Percentiles rank a stretch among this genome's conserved stretches.
Evolutionary conservation across 1,140 invertebrate genomes (phyloP).

Genomic region (Pseudomyrmex gracilis): DNA sequence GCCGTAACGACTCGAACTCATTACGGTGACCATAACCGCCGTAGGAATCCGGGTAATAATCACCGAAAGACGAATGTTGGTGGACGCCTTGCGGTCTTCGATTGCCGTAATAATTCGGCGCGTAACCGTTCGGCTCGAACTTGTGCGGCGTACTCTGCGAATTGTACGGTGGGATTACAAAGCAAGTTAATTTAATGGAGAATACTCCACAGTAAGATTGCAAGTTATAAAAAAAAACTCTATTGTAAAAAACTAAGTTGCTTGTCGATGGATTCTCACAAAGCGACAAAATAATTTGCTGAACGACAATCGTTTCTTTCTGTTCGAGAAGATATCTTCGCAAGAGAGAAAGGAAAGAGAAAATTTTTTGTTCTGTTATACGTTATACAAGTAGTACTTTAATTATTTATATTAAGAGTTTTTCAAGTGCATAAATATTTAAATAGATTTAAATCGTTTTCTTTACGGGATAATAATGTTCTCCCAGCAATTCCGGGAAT

Average conservation of each 20-base stretch:
- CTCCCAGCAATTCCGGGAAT: conserved; percentile 65
- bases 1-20: conserved; percentile 49
- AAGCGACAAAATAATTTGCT: no score
- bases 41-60: conserved; percentile 47
- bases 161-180: background rate
- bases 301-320: no score
- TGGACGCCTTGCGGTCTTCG: conserved; percentile 60
- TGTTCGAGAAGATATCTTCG: background rate
- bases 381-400: background rate
- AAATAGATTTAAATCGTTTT: conserved; percentile 9
- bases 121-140: conserved; percentile 50
- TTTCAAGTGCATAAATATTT: background rate
- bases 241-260: no score
- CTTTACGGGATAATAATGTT: conserved; percentile 40
- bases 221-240: background rate
- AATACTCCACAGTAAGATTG: background rate
- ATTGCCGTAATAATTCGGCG: conserved; percentile 67
- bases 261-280: no score
- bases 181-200: background rate
- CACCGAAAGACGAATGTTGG: conserved; percentile 63
- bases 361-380: background rate
- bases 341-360: background rate
- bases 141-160: conserved; percentile 53
- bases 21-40: conserved; percentile 39
- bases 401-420: background rate